A percentile compares a stretch with the other conserved stretches of the same genome.
Conservation (phyloP, 2,888 invertebrate species). For the Yponomeuta sedellus region DNA sequence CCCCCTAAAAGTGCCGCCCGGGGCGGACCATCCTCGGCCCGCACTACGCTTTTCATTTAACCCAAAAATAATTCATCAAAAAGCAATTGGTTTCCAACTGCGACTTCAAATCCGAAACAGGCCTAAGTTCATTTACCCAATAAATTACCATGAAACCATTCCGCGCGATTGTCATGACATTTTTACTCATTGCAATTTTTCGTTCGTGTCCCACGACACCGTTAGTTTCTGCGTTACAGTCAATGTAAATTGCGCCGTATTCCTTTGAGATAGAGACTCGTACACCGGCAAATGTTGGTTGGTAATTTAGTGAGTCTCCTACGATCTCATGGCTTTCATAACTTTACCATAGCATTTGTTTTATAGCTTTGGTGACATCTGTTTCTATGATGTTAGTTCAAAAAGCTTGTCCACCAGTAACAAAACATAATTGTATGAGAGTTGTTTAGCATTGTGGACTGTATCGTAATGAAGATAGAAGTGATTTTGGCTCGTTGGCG, state of each 20-base stretch:
- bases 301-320: background rate
- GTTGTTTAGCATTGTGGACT: background rate
- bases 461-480: background rate
- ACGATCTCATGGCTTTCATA: background rate
- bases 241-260: conserved; percentile 3
- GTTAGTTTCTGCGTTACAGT: background rate
- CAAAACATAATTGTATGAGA: background rate
- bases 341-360: background rate
- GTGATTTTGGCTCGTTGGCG: conserved; percentile 10
- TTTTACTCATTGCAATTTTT: conserved; percentile 15
- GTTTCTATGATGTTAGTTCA: background rate
- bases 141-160: background rate
- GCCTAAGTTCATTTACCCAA: background rate
- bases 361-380: background rate
- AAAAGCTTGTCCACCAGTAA: background rate
- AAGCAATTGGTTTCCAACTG: background rate
- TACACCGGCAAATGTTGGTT: background rate
- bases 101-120: background rate
- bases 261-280: background rate
- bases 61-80: too few relatives aligned
- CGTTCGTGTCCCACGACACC: background rate
- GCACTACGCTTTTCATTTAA: too few relatives aligned
- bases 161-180: conserved; percentile 8
- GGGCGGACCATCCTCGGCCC: too few relatives aligned
- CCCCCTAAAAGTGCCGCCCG: too few relatives aligned